Evolutionary conservation across 2,797 vertebrate genomes (phyloP).

Genomic region (Onychomys leucogaster): DNA sequence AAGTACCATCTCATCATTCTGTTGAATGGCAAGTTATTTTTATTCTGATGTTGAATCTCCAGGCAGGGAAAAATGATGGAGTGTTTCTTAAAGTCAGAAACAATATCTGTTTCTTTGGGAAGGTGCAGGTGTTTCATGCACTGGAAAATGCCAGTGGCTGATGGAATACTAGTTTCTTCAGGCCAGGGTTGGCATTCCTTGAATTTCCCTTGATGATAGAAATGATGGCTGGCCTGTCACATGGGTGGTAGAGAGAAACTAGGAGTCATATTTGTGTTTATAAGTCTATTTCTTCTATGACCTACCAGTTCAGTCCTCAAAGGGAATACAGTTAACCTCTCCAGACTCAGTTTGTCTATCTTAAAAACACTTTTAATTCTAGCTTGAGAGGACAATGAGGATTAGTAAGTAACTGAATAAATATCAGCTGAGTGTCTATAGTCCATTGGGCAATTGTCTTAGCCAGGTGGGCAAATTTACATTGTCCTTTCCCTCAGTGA

Average conservation of each 20-base stretch:
- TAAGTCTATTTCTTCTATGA: neutral
- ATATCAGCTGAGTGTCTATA: neutral
- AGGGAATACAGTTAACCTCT: neutral
- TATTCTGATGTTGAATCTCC: neutral
- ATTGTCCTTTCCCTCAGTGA: neutral
- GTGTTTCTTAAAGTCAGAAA: neutral
- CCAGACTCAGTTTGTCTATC: neutral
- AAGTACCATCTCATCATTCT: neutral
- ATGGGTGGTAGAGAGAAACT: neutral
- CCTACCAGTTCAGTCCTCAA: neutral
- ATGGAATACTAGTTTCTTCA: neutral
- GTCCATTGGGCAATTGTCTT: neutral
- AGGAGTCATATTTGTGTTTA: neutral
- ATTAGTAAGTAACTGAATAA: neutral
- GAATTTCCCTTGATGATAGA: conserved; percentile 8
- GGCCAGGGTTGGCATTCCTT: neutral
- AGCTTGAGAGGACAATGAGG: neutral
- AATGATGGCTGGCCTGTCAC: neutral
- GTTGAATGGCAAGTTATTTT: neutral
- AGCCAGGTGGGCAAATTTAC: neutral
- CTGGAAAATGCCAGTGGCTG: neutral
- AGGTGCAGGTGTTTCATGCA: neutral
- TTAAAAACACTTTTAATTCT: neutral
- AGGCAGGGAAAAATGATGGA: neutral
- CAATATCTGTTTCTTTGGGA: neutral